These are phyloP conservation scores for Noctuana brunneofusca DNA, from an alignment of 2,888 invertebrate genomes.

Conservation along the genomic window DNA sequence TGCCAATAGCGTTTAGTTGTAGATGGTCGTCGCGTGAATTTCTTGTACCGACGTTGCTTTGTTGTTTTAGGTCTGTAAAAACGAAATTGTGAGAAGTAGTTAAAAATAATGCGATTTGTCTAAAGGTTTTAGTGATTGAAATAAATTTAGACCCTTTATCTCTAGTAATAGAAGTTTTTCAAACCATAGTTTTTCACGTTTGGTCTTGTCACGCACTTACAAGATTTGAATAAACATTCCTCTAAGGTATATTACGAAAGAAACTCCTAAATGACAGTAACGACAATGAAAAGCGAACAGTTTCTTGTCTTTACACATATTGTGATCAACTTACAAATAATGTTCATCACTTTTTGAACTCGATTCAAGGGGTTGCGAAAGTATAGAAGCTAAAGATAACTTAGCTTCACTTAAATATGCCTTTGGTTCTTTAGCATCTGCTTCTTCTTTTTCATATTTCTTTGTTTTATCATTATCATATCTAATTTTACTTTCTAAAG, in stretches of 20 bases:
- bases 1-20: not conserved
- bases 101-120: too few species aligned
- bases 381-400: not conserved
- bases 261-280: too few species aligned
- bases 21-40: not conserved
- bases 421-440: not conserved
- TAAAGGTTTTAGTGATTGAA: too few species aligned
- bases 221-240: too few species aligned
- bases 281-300: too few species aligned
- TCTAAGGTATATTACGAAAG: too few species aligned
- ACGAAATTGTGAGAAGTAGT: too few species aligned
- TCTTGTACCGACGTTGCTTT: conserved; percentile 14
- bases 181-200: too few species aligned
- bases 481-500: not conserved
- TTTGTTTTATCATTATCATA: not conserved
- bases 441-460: not conserved
- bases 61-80: conserved; percentile 4
- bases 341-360: not conserved
- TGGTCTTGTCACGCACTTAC: too few species aligned
- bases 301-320: not conserved
- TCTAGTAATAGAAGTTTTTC: too few species aligned
- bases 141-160: too few species aligned
- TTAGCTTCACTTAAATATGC: not conserved
- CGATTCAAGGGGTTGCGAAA: too few species aligned
- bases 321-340: not conserved